Evolutionary conservation across 2,888 invertebrate species (phyloP), one percentile per base, ranked within the genome.

Genomic region (Melinopterus prodromus): DNA sequence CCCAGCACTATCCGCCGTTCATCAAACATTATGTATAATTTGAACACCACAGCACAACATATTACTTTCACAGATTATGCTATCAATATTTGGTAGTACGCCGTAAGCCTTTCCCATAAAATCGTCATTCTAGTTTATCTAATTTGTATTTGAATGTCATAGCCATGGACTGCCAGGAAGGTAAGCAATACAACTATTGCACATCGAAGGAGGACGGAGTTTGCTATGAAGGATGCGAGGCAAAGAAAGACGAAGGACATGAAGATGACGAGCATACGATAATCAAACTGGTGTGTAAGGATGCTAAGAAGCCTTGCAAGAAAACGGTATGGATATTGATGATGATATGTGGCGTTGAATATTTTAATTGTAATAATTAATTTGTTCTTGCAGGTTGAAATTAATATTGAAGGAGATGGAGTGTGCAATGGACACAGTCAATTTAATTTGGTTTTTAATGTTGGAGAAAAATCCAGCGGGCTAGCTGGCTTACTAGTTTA

Each of bases 201-300:
- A 26, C 6, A n/a, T 74, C 36, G n/a, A 6, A 2, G 4, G 6
- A 74, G 9, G 74, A 74, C 35, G 74, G 36, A 74, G 37, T 74
- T 35, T 74, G 74, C 36, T 26, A 36, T 74, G 74, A 74, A 36
- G 74, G 35, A 36, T 74, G 74, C 15, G 74, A 35, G 15, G 35
- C n/a, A 74, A 26, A 36, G 15, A 36, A 35, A 26, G 16, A n/a
- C 35, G 74, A 5, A 36, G 74, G 53, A 38, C 38, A 38, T 38
- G 38, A 9, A 7, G 53, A 53, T 12, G 53, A 53, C 9, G 53
- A 53, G 12, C 7, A 53, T 53, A 53, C 53, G 53, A 53, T 53
- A 9, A 53, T 53, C 53, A 53, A 53, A 6, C 12, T 53, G 53
- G 53, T 53, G 53, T 53, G 53, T 53, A 53, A 53, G 53, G 12